Evolutionary conservation across 2,113 vertebrate genomes (phyloP), one percentile per base, ranked within the genome.

Genomic region (Amblyornis subalaris): DNA sequence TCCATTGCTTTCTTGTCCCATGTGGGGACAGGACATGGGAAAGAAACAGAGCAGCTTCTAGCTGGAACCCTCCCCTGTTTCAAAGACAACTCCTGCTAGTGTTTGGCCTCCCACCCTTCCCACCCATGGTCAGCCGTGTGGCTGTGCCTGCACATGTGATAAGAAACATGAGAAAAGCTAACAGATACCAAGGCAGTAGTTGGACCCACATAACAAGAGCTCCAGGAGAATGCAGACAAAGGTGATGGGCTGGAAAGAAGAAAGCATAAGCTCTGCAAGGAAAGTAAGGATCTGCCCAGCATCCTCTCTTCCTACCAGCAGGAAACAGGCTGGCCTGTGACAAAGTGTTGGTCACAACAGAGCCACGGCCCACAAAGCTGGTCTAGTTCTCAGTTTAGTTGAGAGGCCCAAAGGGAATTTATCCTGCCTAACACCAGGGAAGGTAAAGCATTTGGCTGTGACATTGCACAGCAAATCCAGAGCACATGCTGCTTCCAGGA

Each of bases 331-430:
- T 66, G 54, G 25, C 24, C 24, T 5, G 1, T 16, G 35, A 77
- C 1, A 7, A 69, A 50, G 16, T 2, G 0, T 42, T 62, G 64
- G 47, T 66, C 45, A 18, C 42, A 29, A n/a, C 0, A 3, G 45
- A 82, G 62, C 60, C 90, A 55, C n/a, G 78, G 48, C 14, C 33
- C 48, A 61, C 2, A 8, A 48, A 88, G 42, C 18, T 40, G 51
- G 16, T 79, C 54, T 44, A 38, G n/a, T 60, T 45, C 57, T 85
- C 23, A 65, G 42, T 54, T 38, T 71, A 70, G 29, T 35, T 40
- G n/a, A 72, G 48, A 75, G 10, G 35, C 21, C 16, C 47, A n/a
- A 69, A 44, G 33, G 44, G 24, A 50, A 82, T 53, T 81, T 61
- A 24, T 31, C 44, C 70, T 40, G 17, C 62, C 54, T 45, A 64